Percentiles rank a stretch among this genome's conserved stretches.
phyloP scores from a whole-genome alignment of 1,140 invertebrate species.

The Ganaspis sp. region DNA sequence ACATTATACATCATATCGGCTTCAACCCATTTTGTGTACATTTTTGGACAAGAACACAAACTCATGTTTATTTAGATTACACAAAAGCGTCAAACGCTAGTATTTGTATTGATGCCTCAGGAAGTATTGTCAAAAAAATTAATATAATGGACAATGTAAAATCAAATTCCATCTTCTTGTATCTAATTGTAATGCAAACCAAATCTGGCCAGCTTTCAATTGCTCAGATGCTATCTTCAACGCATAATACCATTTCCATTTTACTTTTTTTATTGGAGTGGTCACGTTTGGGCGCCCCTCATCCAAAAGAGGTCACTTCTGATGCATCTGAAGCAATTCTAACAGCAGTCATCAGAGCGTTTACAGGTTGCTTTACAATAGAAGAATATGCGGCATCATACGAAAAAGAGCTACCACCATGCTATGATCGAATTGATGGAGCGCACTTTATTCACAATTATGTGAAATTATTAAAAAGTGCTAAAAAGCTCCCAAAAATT shows the following conservation, averaged over 20 bases:
- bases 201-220: conserved; percentile 8
- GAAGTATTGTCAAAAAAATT: too few species aligned
- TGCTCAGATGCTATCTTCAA: conserved; percentile 22
- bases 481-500: background rate
- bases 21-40: too few species aligned
- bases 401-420: background rate
- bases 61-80: too few species aligned
- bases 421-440: conserved; percentile 34
- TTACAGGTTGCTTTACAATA: conserved; percentile 19
- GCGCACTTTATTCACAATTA: conserved; percentile 33
- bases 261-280: conserved; percentile 8
- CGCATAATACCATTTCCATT: background rate
- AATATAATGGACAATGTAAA: too few species aligned
- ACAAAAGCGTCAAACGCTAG: too few species aligned
- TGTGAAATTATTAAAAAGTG: background rate
- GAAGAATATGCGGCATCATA: conserved; percentile 5
- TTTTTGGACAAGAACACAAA: too few species aligned
- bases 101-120: too few species aligned
- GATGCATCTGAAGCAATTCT: conserved; percentile 35
- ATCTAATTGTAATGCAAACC: conserved; percentile 21
- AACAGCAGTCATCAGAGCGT: conserved; percentile 21
- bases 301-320: conserved; percentile 4
- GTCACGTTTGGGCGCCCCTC: background rate
- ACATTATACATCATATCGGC: too few species aligned
- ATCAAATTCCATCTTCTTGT: background rate